phyloP scores from a whole-genome alignment of 2,888 invertebrate species.

The Dryomyza anilis region DNA sequence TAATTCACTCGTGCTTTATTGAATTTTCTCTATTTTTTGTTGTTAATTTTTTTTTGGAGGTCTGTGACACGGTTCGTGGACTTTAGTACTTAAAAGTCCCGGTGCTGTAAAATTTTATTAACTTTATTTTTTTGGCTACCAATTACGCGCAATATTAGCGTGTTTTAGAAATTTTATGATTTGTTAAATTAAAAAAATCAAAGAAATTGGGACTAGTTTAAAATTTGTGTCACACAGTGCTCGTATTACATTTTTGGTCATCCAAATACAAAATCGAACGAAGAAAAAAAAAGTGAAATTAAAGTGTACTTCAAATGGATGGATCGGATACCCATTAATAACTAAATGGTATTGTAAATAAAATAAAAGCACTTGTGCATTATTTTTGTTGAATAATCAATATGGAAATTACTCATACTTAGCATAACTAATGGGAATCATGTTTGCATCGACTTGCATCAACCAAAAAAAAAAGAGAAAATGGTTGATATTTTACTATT shows the following conservation, averaged over 20 bases:
- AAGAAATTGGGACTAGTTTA: neutral
- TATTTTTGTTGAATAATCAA: no score
- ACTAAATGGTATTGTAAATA: no score
- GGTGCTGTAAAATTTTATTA: no score
- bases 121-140: slow-evolving; percentile 6
- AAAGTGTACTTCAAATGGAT: neutral
- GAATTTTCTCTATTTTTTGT: neutral
- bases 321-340: no score
- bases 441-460: no score
- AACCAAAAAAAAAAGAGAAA: no score
- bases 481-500: no score
- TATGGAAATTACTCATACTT: no score
- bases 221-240: no score
- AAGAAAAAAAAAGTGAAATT: neutral
- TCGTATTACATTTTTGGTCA: neutral
- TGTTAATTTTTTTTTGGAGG: neutral
- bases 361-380: no score
- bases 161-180: slow-evolving; percentile 27
- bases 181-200: neutral
- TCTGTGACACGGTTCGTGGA: neutral
- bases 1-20: slow-evolving; percentile 11
- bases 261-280: neutral
- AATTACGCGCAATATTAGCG: slow-evolving; percentile 28
- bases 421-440: no score
- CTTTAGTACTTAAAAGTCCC: neutral